These are phyloP conservation scores for Sceliomorpha sp. DNA, from an alignment of 2,888 invertebrate species.

Conservation along the genomic window DNA sequence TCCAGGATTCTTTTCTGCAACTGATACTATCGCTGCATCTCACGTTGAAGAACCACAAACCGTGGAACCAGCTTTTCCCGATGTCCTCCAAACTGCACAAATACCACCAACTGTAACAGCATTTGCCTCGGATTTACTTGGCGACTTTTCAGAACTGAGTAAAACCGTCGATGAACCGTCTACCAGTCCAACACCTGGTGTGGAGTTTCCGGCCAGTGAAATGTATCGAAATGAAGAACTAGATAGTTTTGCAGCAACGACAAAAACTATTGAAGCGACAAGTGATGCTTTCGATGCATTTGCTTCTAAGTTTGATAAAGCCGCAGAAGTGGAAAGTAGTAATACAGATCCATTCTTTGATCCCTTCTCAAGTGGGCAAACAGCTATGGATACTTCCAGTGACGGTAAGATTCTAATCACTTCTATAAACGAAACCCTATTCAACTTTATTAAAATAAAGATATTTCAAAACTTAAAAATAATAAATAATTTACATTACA, in stretches of 20 bases:
- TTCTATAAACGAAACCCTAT: background rate
- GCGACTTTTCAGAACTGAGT: slow-evolving; percentile 51
- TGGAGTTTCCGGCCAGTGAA: slow-evolving; percentile 66
- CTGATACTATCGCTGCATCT: slow-evolving; percentile 39
- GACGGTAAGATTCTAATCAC: slow-evolving; percentile 67
- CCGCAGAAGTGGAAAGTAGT: slow-evolving; percentile 81
- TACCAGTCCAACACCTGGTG: slow-evolving; percentile 64
- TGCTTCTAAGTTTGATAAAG: slow-evolving; percentile 92
- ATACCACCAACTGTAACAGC: slow-evolving; percentile 30
- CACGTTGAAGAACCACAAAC: slow-evolving; percentile 24
- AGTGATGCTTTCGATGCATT: slow-evolving; percentile 92
- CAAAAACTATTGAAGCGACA: slow-evolving; percentile 65
- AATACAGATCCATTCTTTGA: slow-evolving; percentile 81
- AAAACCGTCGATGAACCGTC: slow-evolving; percentile 34
- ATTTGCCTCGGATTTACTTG: slow-evolving; percentile 60
- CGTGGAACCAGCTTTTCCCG: slow-evolving; percentile 39
- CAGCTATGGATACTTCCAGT: slow-evolving; percentile 78
- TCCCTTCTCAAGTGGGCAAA: slow-evolving; percentile 80
- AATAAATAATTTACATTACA: slow-evolving; percentile 5
- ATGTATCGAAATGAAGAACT: slow-evolving; percentile 63
- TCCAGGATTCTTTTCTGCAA: slow-evolving; percentile 59
- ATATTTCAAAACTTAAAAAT: too few species aligned
- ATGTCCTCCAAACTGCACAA: slow-evolving; percentile 27
- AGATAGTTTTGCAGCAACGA: slow-evolving; percentile 65
- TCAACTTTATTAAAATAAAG: too few species aligned